phyloP scores from a whole-genome alignment of 2,797 vertebrate species.

The Bradypodion pumilum region DNA sequence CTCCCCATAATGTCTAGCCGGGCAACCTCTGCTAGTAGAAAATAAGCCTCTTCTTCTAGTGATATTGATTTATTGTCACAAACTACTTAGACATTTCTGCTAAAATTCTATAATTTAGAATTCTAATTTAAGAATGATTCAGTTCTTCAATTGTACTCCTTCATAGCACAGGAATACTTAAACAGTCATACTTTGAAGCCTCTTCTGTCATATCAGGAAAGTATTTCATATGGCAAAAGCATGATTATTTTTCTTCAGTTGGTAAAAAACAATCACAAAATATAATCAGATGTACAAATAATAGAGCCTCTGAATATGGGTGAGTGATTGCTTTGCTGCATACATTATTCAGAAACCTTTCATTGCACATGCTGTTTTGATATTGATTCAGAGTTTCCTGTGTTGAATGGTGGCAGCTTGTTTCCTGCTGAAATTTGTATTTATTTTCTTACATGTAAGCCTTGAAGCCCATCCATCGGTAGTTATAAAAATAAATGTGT shows the following conservation, averaged over 20 bases:
- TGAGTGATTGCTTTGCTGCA: constrained; percentile 32
- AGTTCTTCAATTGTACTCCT: neutral
- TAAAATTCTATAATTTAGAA: neutral
- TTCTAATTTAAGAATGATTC: neutral
- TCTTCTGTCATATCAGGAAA: constrained; percentile 8
- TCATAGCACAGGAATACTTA: neutral
- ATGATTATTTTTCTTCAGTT: constrained; percentile 38
- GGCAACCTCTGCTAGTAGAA: no score
- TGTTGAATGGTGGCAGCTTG: neutral
- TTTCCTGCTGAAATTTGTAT: constrained; percentile 32
- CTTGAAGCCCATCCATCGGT: neutral
- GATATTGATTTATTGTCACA: neutral
- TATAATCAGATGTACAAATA: constrained; percentile 29
- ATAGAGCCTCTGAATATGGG: constrained; percentile 39
- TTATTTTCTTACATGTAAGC: constrained; percentile 10
- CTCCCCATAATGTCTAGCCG: neutral
- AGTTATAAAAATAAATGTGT: neutral
- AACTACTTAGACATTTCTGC: neutral
- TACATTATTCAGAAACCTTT: constrained; percentile 33
- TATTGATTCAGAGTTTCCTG: constrained; percentile 26
- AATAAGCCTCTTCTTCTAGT: neutral
- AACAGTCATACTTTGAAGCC: neutral
- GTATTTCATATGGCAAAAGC: constrained; percentile 19
- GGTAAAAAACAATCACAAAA: neutral
- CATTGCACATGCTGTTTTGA: neutral